Evolutionary conservation across 2,888 invertebrate genomes (phyloP), one percentile per base, ranked within the genome.

Genomic region (Masnerella sp.): DNA sequence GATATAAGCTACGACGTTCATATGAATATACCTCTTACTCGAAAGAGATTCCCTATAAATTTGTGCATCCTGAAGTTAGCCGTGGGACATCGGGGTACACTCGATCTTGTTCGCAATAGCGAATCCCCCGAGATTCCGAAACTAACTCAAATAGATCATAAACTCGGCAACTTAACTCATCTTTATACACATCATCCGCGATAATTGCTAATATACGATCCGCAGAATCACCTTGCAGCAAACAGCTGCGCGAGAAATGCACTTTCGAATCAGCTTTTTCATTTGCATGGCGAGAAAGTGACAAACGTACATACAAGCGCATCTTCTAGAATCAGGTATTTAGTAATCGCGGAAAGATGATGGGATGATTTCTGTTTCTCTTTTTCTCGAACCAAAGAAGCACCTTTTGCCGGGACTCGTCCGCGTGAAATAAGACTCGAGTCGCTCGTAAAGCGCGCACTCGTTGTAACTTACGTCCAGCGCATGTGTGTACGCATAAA

Each of bases 281-380:
- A 45, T 54, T 54, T 58, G 36, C 18, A 59, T 15, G 9, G 20
- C n/a, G 34, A 47, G n/a, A 58, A 43, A 30, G 69, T 61, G 52
- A 61, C 36, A 43, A 59, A 51, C 14, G 40, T n/a, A 32, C 45
- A 12, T 14, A 14, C 32, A 25, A 11, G 38, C 36, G 43, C 45
- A 36, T 17, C 47, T 47, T 52, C 61, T 69, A 61, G 54, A 17
- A 47, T 61, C 45, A 69, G 45, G 51, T 69, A 54, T 69, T 69
- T 69, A 54, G 61, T 40, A 49, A 62, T 61, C n/a, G n/a, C n/a
- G n/a, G n/a, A n/a, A n/a, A n/a, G n/a, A n/a, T n/a, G n/a, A n/a
- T n/a, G n/a, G n/a, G n/a, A n/a, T n/a, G n/a, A n/a, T n/a, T n/a
- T n/a, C n/a, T n/a, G n/a, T n/a, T n/a, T n/a, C n/a, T n/a, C n/a